Evolutionary conservation across 2,888 invertebrate species (phyloP).

Genomic region (Gastracanthus pulcherrimus): DNA sequence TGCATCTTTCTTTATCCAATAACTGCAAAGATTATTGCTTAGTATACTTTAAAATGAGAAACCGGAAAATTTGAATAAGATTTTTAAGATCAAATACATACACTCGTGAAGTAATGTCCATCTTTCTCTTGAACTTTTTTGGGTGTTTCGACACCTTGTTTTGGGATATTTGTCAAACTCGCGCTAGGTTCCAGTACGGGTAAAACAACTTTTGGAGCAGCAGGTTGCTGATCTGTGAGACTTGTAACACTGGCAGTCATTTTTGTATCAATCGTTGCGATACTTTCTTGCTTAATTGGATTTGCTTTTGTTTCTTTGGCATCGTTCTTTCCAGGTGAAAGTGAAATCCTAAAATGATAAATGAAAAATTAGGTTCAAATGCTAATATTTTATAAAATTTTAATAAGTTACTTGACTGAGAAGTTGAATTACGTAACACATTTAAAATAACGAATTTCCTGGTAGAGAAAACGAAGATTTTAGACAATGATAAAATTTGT

Average conservation of each 20-base stretch:
- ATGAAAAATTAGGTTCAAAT: too few species aligned
- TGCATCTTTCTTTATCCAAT: conserved; percentile 86
- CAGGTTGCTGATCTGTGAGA: conserved; percentile 76
- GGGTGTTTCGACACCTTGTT: conserved; percentile 66
- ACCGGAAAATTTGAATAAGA: background rate
- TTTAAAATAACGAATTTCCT: too few species aligned
- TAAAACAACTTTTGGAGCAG: conserved; percentile 77
- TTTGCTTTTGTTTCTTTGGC: conserved; percentile 60
- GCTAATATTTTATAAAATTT: too few species aligned
- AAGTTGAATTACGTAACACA: too few species aligned
- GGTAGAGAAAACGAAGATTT: too few species aligned
- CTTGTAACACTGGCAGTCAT: conserved; percentile 69
- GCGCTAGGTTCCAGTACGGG: conserved; percentile 72
- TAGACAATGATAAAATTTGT: too few species aligned
- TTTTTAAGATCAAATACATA: conserved; percentile 62
- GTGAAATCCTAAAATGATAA: conserved; percentile 61
- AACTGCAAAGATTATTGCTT: conserved; percentile 73
- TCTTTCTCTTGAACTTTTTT: conserved; percentile 80
- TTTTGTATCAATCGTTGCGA: conserved; percentile 62
- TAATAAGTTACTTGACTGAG: too few species aligned
- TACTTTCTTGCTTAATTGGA: conserved; percentile 42
- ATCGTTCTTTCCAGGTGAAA: conserved; percentile 64
- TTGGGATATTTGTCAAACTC: conserved; percentile 67
- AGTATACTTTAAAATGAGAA: background rate
- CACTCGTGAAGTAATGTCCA: conserved; percentile 88